phyloP scores from a whole-genome alignment of 2,113 vertebrate species.

The Toxostoma redivivum region DNA sequence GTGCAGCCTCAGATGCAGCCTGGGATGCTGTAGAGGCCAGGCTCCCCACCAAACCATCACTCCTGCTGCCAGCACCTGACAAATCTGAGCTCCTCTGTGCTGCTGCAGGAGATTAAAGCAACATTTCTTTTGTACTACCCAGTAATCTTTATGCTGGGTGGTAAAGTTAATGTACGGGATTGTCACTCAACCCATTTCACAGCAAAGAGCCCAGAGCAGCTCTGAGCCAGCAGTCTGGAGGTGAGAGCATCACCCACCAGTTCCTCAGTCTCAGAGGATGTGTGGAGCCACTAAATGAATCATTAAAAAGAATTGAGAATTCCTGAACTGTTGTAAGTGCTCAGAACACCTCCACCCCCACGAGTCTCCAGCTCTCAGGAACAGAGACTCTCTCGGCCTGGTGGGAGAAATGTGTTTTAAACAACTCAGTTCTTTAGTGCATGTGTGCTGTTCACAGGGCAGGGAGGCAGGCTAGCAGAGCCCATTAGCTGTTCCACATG shows the following conservation, averaged over 20 bases:
- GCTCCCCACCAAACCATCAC: not conserved
- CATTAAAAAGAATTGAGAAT: not conserved
- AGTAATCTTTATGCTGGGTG: conserved; percentile 43
- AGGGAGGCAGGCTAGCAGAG: not conserved
- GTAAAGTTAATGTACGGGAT: conserved; percentile 51
- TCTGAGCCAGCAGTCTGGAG: not conserved
- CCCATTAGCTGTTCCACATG: not conserved
- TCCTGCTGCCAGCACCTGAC: conserved; percentile 22
- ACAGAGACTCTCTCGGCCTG: not conserved
- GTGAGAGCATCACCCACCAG: not conserved
- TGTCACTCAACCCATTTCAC: conserved; percentile 46
- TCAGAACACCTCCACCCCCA: not conserved
- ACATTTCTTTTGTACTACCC: conserved; percentile 54
- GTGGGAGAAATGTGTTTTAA: not conserved
- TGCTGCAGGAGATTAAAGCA: conserved; percentile 41
- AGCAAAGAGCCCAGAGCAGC: not conserved
- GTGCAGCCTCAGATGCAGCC: not conserved
- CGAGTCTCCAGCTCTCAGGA: not conserved
- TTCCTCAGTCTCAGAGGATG: not conserved
- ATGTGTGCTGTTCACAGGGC: not conserved
- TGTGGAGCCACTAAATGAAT: not conserved
- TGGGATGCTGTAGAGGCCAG: not conserved
- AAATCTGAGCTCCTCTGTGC: not conserved
- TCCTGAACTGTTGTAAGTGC: not conserved
- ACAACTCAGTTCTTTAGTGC: not conserved